A percentile compares a stretch with the other conserved stretches of the same genome.
phyloP scores from a whole-genome alignment of 2,797 vertebrate species.

The Prunella strophiata region DNA sequence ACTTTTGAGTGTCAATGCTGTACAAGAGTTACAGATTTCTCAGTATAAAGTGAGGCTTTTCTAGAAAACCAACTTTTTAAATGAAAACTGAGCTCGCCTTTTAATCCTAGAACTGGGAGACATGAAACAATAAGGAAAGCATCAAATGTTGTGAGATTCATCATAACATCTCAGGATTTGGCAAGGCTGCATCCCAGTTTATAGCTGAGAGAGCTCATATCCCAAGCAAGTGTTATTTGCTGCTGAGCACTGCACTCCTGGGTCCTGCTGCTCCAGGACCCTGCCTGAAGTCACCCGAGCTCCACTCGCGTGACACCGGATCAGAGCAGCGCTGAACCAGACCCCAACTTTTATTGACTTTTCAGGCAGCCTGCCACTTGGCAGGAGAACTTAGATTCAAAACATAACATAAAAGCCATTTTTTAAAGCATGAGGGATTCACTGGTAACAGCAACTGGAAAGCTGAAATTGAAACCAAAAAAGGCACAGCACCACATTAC shows the following conservation, averaged over 20 bases:
- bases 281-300: not conserved
- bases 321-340: slow-evolving; percentile 23
- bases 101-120: not conserved
- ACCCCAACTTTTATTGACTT: slow-evolving; percentile 52
- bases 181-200: not conserved
- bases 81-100: not conserved
- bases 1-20: not conserved
- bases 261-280: slow-evolving; percentile 2
- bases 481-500: not conserved
- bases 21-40: not conserved
- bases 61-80: not conserved
- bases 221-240: slow-evolving; percentile 7
- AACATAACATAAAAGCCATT: slow-evolving; percentile 57
- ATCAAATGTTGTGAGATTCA: not conserved
- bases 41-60: not conserved
- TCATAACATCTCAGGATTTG: not conserved
- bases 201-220: not conserved
- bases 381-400: slow-evolving; percentile 51
- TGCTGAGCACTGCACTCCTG: not conserved
- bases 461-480: slow-evolving; percentile 60
- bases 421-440: slow-evolving; percentile 52
- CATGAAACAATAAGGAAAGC: not conserved
- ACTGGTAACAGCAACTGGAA: slow-evolving; percentile 49
- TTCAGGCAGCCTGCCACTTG: slow-evolving; percentile 61
- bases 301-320: not conserved